phyloP scores from a whole-genome alignment of 2,888 invertebrate genomes.

The Syritta pipiens region DNA sequence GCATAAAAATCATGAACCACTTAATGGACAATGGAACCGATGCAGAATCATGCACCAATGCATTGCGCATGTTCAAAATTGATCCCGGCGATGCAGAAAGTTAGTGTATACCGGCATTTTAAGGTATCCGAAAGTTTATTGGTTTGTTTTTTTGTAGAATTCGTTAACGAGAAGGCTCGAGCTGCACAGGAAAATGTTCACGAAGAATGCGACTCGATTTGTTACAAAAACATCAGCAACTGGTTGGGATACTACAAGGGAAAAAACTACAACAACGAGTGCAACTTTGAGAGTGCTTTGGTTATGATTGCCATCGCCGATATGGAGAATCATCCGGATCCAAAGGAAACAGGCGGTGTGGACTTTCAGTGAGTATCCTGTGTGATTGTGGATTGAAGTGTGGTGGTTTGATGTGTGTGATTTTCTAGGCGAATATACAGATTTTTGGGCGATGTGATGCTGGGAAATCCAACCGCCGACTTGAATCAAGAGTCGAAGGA shows the following conservation, averaged over 20 bases:
- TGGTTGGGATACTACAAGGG: slow-evolving; percentile 74
- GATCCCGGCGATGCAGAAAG: slow-evolving; percentile 25
- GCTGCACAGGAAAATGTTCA: slow-evolving; percentile 71
- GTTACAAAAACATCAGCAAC: slow-evolving; percentile 72
- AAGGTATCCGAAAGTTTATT: neutral
- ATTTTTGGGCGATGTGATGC: slow-evolving; percentile 74
- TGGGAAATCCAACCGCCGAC: slow-evolving; percentile 74
- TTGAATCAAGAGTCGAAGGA: slow-evolving; percentile 71
- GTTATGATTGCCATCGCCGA: slow-evolving; percentile 72
- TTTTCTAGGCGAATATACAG: slow-evolving; percentile 73
- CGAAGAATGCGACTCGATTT: slow-evolving; percentile 73
- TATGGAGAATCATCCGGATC: slow-evolving; percentile 72
- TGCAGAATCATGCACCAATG: slow-evolving; percentile 17
- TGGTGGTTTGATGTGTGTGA: neutral
- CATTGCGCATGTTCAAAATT: slow-evolving; percentile 31
- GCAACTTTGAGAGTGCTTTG: slow-evolving; percentile 74
- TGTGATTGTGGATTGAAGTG: too few species aligned
- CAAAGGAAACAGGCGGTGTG: slow-evolving; percentile 50
- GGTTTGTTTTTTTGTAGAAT: slow-evolving; percentile 69
- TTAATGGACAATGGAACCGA: slow-evolving; percentile 40
- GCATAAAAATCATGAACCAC: slow-evolving; percentile 48
- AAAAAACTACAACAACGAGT: slow-evolving; percentile 63
- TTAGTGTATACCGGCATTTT: slow-evolving; percentile 3
- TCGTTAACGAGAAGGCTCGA: slow-evolving; percentile 68
- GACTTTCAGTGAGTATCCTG: slow-evolving; percentile 58